These are phyloP conservation scores for Lacerta agilis DNA, from an alignment of 2,797 vertebrate species.

Conservation along the genomic window DNA sequence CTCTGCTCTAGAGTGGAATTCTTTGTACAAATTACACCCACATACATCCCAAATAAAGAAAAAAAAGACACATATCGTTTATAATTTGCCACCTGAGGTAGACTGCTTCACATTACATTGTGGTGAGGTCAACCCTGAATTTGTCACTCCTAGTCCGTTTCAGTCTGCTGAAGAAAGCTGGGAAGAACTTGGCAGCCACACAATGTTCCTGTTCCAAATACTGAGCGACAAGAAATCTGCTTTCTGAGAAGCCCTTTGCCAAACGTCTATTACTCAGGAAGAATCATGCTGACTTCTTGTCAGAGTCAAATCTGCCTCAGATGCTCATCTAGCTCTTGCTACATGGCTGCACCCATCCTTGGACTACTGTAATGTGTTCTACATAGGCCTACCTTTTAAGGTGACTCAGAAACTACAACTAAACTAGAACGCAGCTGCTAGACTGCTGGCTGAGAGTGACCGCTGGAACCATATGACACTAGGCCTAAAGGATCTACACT, in stretches of 20 bases:
- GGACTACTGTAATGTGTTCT: no score
- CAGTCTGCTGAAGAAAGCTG: background rate
- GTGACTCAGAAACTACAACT: no score
- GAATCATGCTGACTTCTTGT: background rate
- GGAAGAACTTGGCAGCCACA: background rate
- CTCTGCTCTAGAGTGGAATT: background rate
- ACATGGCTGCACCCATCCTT: background rate
- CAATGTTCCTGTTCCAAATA: background rate
- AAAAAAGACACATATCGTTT: background rate
- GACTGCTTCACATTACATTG: background rate
- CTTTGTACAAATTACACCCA: background rate
- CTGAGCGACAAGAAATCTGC: background rate
- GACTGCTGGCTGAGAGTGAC: no score
- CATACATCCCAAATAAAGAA: background rate
- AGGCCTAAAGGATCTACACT: no score
- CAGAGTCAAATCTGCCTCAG: background rate
- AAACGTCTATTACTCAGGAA: background rate
- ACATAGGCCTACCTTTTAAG: no score
- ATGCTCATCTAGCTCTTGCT: background rate
- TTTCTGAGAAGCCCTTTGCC: background rate
- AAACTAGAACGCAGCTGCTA: no score
- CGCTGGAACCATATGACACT: no score
- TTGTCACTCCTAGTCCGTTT: background rate
- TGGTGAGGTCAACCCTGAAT: background rate
- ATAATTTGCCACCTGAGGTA: background rate